These are phyloP conservation scores for Drosophila paucipuncta DNA, from an alignment of 2,888 invertebrate species.

Conservation along the genomic window DNA sequence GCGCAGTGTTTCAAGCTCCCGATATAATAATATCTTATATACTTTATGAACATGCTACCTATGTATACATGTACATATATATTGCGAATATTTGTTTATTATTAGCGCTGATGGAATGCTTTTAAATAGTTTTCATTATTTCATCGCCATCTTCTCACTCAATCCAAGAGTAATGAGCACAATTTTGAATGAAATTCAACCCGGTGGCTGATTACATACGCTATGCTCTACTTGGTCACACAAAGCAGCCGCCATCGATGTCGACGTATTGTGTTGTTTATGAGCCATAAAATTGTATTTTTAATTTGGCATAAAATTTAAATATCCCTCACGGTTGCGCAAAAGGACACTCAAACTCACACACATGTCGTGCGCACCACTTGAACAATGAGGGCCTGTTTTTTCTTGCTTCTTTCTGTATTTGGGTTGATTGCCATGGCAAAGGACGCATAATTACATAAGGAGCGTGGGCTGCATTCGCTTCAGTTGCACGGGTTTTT, in stretches of 20 bases:
- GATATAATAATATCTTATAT: conserved; percentile 14
- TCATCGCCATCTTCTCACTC: background rate
- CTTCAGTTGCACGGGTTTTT: conserved; percentile 37
- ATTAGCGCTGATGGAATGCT: conserved; percentile 47
- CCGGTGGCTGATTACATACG: conserved; percentile 58
- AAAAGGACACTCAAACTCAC: conserved; percentile 49
- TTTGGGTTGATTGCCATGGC: conserved; percentile 55
- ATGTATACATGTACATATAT: background rate
- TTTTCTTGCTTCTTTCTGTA: conserved; percentile 11
- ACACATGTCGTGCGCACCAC: conserved; percentile 48
- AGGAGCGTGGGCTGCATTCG: conserved; percentile 37
- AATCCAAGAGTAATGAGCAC: conserved; percentile 10
- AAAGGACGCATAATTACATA: conserved; percentile 71
- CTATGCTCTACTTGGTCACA: conserved; percentile 24
- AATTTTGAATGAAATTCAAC: conserved; percentile 42
- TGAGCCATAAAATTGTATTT: conserved; percentile 73
- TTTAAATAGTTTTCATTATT: conserved; percentile 19
- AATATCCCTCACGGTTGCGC: conserved; percentile 60
- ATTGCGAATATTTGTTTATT: conserved; percentile 23
- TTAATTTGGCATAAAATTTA: conserved; percentile 78
- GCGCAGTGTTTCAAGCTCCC: conserved; percentile 54
- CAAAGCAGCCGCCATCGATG: conserved; percentile 28
- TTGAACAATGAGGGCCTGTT: conserved; percentile 42
- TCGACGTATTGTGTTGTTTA: conserved; percentile 43
- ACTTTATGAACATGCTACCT: background rate